These are phyloP conservation scores for Trichoplusia ni DNA, from an alignment of 1,140 invertebrate genomes.

Conservation along the genomic window DNA sequence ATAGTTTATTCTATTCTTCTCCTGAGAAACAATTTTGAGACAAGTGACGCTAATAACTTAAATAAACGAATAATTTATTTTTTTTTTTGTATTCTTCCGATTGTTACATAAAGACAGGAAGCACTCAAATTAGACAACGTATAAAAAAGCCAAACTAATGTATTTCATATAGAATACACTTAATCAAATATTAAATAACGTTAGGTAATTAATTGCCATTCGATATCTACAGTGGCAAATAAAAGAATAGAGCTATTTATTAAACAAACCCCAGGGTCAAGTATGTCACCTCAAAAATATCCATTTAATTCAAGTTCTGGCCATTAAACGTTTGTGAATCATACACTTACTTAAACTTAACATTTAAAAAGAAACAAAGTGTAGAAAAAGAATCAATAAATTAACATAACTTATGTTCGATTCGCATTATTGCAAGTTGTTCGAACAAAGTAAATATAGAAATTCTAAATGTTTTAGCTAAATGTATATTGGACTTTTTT, in stretches of 20 bases:
- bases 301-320: conserved; percentile 38
- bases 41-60: too few species aligned
- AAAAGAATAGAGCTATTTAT: conserved; percentile 34
- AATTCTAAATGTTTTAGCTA: background rate
- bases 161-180: background rate
- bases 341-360: conserved; percentile 48
- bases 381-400: conserved; percentile 43
- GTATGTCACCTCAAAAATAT: conserved; percentile 47
- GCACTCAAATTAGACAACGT: too few species aligned
- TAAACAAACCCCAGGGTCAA: conserved; percentile 42
- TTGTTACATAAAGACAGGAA: too few species aligned
- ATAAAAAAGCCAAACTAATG: background rate
- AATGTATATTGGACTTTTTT: background rate
- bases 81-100: too few species aligned
- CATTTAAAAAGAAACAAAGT: conserved; percentile 47
- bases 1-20: too few species aligned
- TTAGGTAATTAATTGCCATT: conserved; percentile 9
- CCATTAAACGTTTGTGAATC: conserved; percentile 53
- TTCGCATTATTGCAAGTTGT: conserved; percentile 41
- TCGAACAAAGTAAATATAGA: background rate
- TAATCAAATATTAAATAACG: background rate
- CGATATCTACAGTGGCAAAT: conserved; percentile 28
- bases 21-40: too few species aligned
- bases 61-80: too few species aligned
- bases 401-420: conserved; percentile 47